phyloP scores from a whole-genome alignment of 23 tunicate species.

The Clavelina lepadiformis region DNA sequence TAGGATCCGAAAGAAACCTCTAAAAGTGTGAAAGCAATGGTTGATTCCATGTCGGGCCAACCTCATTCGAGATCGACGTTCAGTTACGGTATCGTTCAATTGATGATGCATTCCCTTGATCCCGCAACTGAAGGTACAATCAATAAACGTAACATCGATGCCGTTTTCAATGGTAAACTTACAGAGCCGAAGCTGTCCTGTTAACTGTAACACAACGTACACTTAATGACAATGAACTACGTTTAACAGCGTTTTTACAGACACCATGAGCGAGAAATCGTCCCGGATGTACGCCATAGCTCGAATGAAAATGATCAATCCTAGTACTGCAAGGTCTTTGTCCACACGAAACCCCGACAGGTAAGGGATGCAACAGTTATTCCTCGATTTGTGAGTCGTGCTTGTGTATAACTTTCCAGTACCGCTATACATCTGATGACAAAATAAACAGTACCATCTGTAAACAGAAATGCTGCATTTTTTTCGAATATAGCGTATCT shows the following conservation, averaged over 20 bases:
- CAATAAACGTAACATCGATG: too few relatives aligned
- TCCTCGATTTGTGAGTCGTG: too few relatives aligned
- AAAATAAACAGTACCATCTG: too few relatives aligned
- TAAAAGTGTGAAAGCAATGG: slow-evolving; percentile 52
- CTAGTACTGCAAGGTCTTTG: slow-evolving; percentile 24
- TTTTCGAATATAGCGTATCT: too few relatives aligned
- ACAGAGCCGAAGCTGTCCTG: too few relatives aligned
- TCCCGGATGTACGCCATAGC: slow-evolving; percentile 57
- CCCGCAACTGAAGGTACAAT: slow-evolving; percentile 75
- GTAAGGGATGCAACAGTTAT: too few relatives aligned
- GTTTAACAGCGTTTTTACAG: not conserved
- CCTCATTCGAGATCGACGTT: slow-evolving; percentile 33
- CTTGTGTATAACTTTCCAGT: too few relatives aligned
- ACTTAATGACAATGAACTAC: too few relatives aligned
- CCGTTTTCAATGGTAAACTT: too few relatives aligned
- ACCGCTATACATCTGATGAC: too few relatives aligned
- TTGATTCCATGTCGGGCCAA: slow-evolving; percentile 22
- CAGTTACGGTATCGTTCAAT: slow-evolving; percentile 77
- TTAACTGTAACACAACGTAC: too few relatives aligned
- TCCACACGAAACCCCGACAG: slow-evolving; percentile 3
- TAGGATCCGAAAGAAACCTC: slow-evolving; percentile 28
- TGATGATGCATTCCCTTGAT: slow-evolving; percentile 80
- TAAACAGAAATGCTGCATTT: too few relatives aligned
- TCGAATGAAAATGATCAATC: slow-evolving; percentile 39
- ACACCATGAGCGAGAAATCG: slow-evolving; percentile 18